Evolutionary conservation across 2,113 vertebrate genomes (phyloP).

Genomic region (Coptodon bakossiorum): DNA sequence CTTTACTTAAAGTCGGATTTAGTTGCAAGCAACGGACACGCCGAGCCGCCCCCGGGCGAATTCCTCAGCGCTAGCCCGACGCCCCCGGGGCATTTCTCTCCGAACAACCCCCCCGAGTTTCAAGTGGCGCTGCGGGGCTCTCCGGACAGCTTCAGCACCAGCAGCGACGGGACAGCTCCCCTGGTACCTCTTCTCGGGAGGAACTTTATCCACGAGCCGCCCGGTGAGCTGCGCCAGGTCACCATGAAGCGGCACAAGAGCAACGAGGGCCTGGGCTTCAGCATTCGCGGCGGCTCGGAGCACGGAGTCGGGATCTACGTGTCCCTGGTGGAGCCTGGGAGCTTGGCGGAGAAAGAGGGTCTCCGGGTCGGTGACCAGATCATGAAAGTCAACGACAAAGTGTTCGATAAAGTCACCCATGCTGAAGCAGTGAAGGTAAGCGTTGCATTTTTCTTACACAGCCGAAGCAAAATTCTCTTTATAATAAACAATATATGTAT

Average conservation of each 20-base stretch:
- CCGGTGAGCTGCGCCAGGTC: conserved; percentile 81
- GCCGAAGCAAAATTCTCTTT: not conserved
- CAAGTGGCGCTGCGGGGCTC: conserved; percentile 61
- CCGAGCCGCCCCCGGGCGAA: conserved; percentile 49
- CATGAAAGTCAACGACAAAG: conserved; percentile 90
- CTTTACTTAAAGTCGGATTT: conserved; percentile 80
- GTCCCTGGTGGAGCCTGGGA: conserved; percentile 92
- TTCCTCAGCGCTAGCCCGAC: conserved; percentile 51
- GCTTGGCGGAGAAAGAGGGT: conserved; percentile 90
- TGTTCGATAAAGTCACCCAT: conserved; percentile 87
- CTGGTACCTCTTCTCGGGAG: conserved; percentile 67
- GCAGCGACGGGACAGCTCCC: conserved; percentile 70
- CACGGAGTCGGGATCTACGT: conserved; percentile 96
- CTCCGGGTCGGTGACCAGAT: conserved; percentile 92
- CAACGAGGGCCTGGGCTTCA: conserved; percentile 93
- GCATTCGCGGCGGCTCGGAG: conserved; percentile 94
- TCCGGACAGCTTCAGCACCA: conserved; percentile 72
- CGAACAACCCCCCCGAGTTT: conserved; percentile 31
- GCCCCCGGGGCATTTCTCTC: conserved; percentile 36
- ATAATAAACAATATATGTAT: not conserved
- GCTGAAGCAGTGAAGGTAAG: conserved; percentile 92
- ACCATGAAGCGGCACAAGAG: conserved; percentile 86
- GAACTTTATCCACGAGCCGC: conserved; percentile 70
- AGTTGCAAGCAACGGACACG: conserved; percentile 58
- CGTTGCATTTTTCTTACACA: not conserved